Conservation (phyloP, 2,113 vertebrate genomes). For the Cricetomys ansorgei region DNA sequence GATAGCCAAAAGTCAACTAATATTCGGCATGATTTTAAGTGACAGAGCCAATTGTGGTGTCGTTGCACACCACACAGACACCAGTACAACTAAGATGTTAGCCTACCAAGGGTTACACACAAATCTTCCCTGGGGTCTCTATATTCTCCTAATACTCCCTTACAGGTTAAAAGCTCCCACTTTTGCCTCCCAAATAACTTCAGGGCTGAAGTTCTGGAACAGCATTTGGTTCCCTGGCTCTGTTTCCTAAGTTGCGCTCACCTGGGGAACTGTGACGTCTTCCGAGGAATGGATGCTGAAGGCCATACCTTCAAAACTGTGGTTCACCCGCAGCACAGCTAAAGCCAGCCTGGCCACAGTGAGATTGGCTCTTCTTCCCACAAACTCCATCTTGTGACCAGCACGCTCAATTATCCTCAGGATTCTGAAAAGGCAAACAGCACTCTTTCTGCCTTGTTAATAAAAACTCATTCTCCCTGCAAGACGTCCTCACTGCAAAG, state of each 20-base stretch:
- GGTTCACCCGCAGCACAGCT: constrained; percentile 84
- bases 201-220: not conserved
- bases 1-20: constrained; percentile 16
- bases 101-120: not conserved
- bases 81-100: not conserved
- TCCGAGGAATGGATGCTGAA: constrained; percentile 87
- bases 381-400: constrained; percentile 89
- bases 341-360: constrained; percentile 85
- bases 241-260: constrained; percentile 76
- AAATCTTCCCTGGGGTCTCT: not conserved
- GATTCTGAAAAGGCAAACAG: constrained; percentile 84
- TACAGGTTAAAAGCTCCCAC: not conserved
- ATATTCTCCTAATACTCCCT: constrained; percentile 14
- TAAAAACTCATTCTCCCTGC: not conserved
- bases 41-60: not conserved
- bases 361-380: constrained; percentile 81
- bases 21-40: not conserved
- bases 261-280: constrained; percentile 85
- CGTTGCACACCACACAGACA: not conserved
- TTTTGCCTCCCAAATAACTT: not conserved
- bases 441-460: not conserved
- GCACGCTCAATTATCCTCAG: constrained; percentile 88
- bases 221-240: not conserved
- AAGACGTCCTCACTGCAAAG: not conserved
- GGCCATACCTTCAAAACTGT: constrained; percentile 87